A percentile compares a stretch with the other conserved stretches of the same genome.
These are phyloP conservation scores for Desoria tigrina DNA, from an alignment of 2,888 invertebrate genomes.

Conservation along the genomic window DNA sequence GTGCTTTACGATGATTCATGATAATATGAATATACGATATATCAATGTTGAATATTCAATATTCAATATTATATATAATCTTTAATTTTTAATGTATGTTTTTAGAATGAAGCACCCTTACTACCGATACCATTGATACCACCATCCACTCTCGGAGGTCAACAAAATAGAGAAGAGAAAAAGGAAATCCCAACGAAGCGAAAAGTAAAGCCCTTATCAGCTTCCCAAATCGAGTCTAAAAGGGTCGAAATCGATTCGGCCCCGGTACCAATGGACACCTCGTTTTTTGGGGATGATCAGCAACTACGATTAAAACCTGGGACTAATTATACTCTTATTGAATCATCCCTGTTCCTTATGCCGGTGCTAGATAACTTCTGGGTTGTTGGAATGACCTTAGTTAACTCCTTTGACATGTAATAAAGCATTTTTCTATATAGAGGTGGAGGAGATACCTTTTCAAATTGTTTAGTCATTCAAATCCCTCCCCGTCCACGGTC, in stretches of 20 bases:
- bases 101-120: background rate
- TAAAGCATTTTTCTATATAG: background rate
- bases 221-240: background rate
- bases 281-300: background rate
- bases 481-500: too few species aligned
- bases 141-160: too few species aligned
- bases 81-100: too few species aligned
- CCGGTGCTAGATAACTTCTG: slow-evolving; percentile 37
- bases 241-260: background rate
- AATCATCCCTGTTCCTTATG: slow-evolving; percentile 27
- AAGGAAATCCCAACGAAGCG: too few species aligned
- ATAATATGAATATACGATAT: too few species aligned
- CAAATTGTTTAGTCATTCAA: too few species aligned
- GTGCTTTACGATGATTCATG: too few species aligned
- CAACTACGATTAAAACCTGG: background rate
- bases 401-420: slow-evolving; percentile 28
- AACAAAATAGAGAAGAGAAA: too few species aligned
- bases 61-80: too few species aligned
- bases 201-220: too few species aligned
- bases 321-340: slow-evolving; percentile 14
- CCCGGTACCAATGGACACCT: background rate
- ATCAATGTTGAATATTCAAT: too few species aligned
- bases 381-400: slow-evolving; percentile 34
- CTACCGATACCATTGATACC: background rate
- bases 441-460: too few species aligned